A percentile compares a stretch with the other conserved stretches of the same genome.
phyloP scores from a whole-genome alignment of 2,797 vertebrate genomes.

The Anguilla anguilla region DNA sequence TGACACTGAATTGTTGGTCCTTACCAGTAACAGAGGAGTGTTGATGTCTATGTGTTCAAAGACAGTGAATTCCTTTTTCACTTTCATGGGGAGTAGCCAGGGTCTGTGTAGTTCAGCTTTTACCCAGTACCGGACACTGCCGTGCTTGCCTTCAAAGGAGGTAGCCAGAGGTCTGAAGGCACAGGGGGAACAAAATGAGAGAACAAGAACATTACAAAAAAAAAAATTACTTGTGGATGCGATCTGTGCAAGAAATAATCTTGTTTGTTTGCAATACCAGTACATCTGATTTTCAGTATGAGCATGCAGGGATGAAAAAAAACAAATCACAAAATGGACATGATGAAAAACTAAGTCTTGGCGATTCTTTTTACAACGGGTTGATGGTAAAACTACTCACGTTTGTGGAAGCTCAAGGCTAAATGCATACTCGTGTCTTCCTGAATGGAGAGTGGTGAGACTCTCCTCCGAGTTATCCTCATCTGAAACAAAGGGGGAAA shows the following conservation, averaged over 20 bases:
- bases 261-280: constrained; percentile 9
- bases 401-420: constrained; percentile 83
- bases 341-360: neutral
- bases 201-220: neutral
- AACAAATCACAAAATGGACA: neutral
- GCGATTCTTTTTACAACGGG: neutral
- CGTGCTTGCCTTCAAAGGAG: constrained; percentile 84
- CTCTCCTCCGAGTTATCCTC: constrained; percentile 76
- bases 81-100: constrained; percentile 82
- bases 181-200: neutral
- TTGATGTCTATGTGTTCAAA: constrained; percentile 81
- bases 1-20: constrained; percentile 32
- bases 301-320: neutral
- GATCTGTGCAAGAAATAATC: neutral
- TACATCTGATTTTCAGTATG: neutral
- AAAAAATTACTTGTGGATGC: neutral
- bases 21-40: constrained; percentile 80
- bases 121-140: constrained; percentile 88
- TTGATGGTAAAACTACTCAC: constrained; percentile 71
- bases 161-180: constrained; percentile 86
- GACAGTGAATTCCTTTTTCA: constrained; percentile 82
- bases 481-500: constrained; percentile 55
- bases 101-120: constrained; percentile 87
- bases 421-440: constrained; percentile 88
- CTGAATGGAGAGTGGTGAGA: constrained; percentile 79